Base-by-base conservation (phyloP, 2,888 invertebrate genomes). In the Lepidochrysops patricia region DNA sequence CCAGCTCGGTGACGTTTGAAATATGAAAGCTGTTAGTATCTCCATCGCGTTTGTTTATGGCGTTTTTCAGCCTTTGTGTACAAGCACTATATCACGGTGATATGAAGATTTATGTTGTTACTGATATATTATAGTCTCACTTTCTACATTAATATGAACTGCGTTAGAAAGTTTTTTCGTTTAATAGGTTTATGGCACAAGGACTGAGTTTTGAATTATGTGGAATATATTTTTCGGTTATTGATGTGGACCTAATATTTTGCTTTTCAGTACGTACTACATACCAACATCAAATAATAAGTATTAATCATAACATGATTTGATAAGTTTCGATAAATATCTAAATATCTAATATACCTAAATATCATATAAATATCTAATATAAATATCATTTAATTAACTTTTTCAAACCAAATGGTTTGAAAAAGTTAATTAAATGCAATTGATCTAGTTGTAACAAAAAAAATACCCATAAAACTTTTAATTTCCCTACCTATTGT, bases 1-100 rank as follows among this genome's bases (percentile, higher is more conserved):
- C 61, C 57, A 58, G 61, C 60, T 61, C 75, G 80, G 80, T 82
- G 76, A 71, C 72, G 75, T 82, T 82, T 87, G 87, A 87, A 79
- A 80, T 85, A 88, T 85, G 84, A 82, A 82, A 81, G 80, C 79
- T 80, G 77, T 81, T 80, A 80, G 79, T 85, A 86, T 86, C 80
- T 82, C 79, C 72, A 79, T 77, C 74, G 73, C 67, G 67, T 65
- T 78, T 79, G 72, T 83, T 84, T 84, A 85, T 78, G 76, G 76
- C 72, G 77, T 76, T 75, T 78, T 77, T 80, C 66, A 67, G 68
- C 68, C 67, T 59, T 70, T 80, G 77, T 80, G 74, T 76, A 74
- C 75, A 68, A 64, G 75, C 75, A 66, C 74, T 86, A 85, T 82
- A 84, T 85, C 79, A 84, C 67, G 75, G 63, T 72, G 74, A 63